Conservation (phyloP, 2,888 invertebrate genomes). For the Ommatoiulus sabulosus region DNA sequence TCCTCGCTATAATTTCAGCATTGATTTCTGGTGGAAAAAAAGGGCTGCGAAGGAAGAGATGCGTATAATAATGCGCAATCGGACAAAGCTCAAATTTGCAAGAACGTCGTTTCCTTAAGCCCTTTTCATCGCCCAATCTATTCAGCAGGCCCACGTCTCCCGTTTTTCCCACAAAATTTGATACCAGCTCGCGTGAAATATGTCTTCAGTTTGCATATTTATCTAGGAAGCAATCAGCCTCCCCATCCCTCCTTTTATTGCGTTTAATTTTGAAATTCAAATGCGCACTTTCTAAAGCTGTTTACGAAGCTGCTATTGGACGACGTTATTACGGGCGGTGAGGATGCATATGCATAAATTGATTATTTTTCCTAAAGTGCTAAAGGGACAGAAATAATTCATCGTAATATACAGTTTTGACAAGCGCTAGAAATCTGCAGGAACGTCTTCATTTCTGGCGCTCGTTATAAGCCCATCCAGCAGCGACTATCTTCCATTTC, state of each 20-base stretch:
- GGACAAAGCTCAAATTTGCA: conserved; percentile 1
- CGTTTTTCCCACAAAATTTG: not conserved
- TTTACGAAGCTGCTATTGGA: not conserved
- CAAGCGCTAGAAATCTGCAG: not conserved
- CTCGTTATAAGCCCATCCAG: not conserved
- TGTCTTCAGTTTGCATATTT: conserved; percentile 13
- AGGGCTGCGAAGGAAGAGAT: not conserved
- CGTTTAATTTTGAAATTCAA: conserved; percentile 14
- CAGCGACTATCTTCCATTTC: not conserved
- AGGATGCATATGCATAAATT: conserved; percentile 4
- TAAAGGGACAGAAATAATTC: not conserved
- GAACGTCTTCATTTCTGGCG: not conserved
- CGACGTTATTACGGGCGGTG: not conserved
- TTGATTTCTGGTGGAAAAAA: not conserved
- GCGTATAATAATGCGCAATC: not conserved
- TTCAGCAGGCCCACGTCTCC: not conserved
- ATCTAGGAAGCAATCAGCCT: not conserved
- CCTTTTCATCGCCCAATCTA: not conserved
- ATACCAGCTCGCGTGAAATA: conserved; percentile 13
- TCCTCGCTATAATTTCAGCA: not conserved
- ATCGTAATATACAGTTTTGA: not conserved
- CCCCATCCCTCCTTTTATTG: not conserved
- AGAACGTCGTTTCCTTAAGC: not conserved
- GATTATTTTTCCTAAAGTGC: not conserved
- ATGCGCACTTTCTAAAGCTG: not conserved